These are phyloP conservation scores for Prunella strophiata DNA, from an alignment of 2,797 vertebrate genomes.

Conservation along the genomic window DNA sequence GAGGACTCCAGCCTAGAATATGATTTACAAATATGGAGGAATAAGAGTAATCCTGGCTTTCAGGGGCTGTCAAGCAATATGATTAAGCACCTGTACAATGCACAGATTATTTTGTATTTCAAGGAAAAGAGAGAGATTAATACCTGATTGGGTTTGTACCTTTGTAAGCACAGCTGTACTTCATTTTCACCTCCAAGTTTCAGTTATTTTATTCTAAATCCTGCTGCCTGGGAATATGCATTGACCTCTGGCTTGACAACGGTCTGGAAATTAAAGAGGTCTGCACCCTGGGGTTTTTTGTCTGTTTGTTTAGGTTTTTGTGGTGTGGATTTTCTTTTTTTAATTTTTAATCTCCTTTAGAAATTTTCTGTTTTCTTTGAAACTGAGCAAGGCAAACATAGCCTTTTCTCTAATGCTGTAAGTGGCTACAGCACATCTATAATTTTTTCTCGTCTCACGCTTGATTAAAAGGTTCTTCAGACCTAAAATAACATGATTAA, in stretches of 20 bases:
- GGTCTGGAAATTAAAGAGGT: not conserved
- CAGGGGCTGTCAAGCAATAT: not conserved
- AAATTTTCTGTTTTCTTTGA: not conserved
- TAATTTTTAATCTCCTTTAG: not conserved
- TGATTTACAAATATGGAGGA: not conserved
- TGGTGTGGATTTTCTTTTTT: not conserved
- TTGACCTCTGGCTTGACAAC: not conserved
- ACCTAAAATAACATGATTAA: not conserved
- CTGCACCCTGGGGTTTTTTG: not conserved
- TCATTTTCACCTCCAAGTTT: not conserved
- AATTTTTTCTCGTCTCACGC: not conserved
- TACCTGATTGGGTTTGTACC: not conserved
- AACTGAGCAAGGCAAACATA: not conserved
- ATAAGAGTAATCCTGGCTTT: not conserved
- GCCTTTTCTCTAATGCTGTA: not conserved
- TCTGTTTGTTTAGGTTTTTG: not conserved
- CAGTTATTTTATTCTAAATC: conserved; percentile 24
- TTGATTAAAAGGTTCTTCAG: conserved; percentile 14
- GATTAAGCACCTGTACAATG: not conserved
- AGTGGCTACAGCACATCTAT: not conserved
- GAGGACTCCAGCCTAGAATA: not conserved
- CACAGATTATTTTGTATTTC: not conserved
- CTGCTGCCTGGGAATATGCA: not conserved
- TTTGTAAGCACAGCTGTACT: not conserved
- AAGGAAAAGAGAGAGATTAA: not conserved